phyloP scores from a whole-genome alignment of 2,113 vertebrate genomes.

The Bos javanicus region DNA sequence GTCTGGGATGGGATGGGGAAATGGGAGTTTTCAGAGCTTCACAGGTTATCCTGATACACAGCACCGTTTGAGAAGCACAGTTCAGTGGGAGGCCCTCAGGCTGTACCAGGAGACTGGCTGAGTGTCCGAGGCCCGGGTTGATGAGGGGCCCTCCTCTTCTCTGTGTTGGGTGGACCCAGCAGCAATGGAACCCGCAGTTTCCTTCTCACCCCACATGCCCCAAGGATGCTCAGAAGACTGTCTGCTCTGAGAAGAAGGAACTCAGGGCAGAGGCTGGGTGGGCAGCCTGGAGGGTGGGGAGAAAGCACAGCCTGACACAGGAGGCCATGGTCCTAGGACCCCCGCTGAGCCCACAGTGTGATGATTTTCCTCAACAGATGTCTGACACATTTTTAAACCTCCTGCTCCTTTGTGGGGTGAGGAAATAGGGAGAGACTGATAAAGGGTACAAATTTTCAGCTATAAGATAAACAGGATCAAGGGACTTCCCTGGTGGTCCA shows the following conservation, averaged over 20 bases:
- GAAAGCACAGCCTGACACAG: not conserved
- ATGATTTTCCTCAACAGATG: not conserved
- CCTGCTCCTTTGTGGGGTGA: not conserved
- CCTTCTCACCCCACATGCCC: not conserved
- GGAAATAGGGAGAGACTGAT: not conserved
- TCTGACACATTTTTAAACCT: not conserved
- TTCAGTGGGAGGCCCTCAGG: not conserved
- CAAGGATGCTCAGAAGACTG: not conserved
- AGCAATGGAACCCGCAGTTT: not conserved
- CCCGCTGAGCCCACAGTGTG: not conserved
- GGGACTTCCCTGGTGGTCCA: not conserved
- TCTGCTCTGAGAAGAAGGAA: not conserved
- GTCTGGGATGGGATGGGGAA: not conserved
- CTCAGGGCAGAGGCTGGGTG: not conserved
- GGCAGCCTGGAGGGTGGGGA: not conserved
- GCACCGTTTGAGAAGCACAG: not conserved
- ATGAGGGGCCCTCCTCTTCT: not conserved
- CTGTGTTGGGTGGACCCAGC: not conserved
- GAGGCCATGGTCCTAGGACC: not conserved
- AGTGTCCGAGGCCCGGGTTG: not conserved
- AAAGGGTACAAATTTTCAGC: not conserved
- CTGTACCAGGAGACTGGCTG: not conserved
- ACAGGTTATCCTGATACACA: not conserved
- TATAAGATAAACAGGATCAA: not conserved
- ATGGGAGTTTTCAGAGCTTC: not conserved